Evolutionary conservation across 2,797 vertebrate genomes (phyloP).

Genomic region (Poliocrania exsul): DNA sequence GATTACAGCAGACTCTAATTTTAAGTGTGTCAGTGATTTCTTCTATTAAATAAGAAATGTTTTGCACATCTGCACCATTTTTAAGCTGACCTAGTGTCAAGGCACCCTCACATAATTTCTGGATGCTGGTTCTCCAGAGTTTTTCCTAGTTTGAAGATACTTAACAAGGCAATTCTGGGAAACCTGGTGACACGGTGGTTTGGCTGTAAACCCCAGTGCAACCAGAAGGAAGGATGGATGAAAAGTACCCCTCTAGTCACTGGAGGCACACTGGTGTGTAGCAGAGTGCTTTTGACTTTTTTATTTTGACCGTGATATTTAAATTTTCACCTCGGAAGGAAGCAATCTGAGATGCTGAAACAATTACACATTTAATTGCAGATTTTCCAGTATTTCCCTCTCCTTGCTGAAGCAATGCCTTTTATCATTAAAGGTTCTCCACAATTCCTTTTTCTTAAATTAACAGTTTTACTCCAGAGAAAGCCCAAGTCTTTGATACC

Average conservation of each 20-base stretch:
- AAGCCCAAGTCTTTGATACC: slow-evolving; percentile 18
- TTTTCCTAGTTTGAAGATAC: background rate
- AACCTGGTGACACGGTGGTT: background rate
- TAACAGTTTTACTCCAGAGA: slow-evolving; percentile 20
- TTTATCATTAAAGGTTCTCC: background rate
- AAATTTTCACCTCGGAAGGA: background rate
- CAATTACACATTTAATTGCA: background rate
- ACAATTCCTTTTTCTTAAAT: background rate
- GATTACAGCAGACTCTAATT: background rate
- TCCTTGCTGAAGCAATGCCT: background rate
- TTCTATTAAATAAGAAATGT: background rate
- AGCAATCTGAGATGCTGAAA: background rate
- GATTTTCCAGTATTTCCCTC: background rate
- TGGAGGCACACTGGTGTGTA: background rate
- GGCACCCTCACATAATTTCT: background rate
- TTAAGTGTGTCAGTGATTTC: background rate
- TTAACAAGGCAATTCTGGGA: background rate
- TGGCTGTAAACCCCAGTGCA: background rate
- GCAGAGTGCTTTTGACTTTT: background rate
- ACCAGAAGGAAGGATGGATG: background rate
- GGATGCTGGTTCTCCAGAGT: background rate
- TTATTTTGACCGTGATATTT: background rate
- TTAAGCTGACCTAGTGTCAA: background rate
- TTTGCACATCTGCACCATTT: background rate
- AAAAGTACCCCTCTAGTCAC: background rate